Percentiles rank a stretch among this genome's conserved stretches.
These are phyloP conservation scores for Scolopax bukidnonensis DNA, from an alignment of 2,797 vertebrate species.

Conservation along the genomic window DNA sequence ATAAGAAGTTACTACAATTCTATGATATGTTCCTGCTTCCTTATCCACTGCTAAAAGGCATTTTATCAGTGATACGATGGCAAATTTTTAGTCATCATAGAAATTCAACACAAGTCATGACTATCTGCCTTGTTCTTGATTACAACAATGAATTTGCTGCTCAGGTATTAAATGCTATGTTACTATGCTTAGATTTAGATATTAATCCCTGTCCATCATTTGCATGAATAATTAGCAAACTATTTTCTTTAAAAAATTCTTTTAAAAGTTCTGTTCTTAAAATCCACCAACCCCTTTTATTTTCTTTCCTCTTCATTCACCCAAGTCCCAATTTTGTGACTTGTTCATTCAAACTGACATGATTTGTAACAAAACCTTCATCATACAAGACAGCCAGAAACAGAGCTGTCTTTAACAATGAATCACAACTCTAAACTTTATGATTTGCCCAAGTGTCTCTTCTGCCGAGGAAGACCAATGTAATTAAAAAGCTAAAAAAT, in stretches of 20 bases:
- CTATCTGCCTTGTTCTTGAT: not conserved
- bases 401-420: constrained; percentile 30
- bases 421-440: constrained; percentile 23
- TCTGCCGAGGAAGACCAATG: not conserved
- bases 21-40: not conserved
- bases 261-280: not conserved
- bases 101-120: not conserved
- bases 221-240: not conserved
- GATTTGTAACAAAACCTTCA: constrained; percentile 14
- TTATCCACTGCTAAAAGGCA: not conserved
- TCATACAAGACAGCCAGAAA: constrained; percentile 29
- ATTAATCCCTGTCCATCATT: not conserved
- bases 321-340: not conserved
- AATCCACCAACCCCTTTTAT: not conserved
- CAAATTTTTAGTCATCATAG: not conserved
- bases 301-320: not conserved
- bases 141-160: not conserved
- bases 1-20: not conserved
- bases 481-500: constrained; percentile 13
- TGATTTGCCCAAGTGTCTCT: not conserved
- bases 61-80: not conserved
- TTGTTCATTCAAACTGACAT: not conserved
- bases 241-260: not conserved
- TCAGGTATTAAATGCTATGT: not conserved
- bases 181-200: not conserved